Conservation (phyloP, 2,113 vertebrate genomes). For the Rhabdomys dilectus region DNA sequence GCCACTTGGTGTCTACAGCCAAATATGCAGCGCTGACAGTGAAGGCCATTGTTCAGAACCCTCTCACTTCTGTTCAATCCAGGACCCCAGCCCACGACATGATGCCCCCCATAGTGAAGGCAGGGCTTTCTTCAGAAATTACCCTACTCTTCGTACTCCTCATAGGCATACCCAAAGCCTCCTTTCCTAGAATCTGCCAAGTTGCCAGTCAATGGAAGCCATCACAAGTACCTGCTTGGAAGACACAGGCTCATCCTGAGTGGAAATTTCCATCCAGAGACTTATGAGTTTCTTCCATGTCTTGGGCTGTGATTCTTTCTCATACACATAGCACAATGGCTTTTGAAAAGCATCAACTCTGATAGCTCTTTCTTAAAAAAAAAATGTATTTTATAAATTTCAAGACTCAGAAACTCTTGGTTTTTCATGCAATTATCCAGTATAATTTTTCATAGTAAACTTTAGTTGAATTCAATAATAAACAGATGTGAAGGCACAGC, state of each 20-base stretch:
- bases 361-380: not conserved
- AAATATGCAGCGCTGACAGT: not conserved
- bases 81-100: not conserved
- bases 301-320: not conserved
- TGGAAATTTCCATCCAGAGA: not conserved
- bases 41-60: not conserved
- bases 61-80: too few species aligned
- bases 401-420: not conserved
- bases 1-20: not conserved
- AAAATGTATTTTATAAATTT: slow-evolving; percentile 16
- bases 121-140: not conserved
- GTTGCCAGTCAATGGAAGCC: not conserved
- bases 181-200: not conserved
- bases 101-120: too few species aligned
- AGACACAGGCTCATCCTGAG: not conserved
- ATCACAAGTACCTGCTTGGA: not conserved
- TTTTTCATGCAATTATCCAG: not conserved
- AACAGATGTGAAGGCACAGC: not conserved
- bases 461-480: not conserved
- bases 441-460: slow-evolving; percentile 7
- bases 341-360: not conserved
- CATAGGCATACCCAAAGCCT: not conserved
- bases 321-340: not conserved
- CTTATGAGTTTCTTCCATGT: not conserved
- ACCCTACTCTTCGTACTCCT: not conserved